Percentiles rank a stretch among this genome's conserved stretches.
These are phyloP conservation scores for Acrocephalus kingi DNA, from an alignment of 2,113 vertebrate species.

Conservation along the genomic window DNA sequence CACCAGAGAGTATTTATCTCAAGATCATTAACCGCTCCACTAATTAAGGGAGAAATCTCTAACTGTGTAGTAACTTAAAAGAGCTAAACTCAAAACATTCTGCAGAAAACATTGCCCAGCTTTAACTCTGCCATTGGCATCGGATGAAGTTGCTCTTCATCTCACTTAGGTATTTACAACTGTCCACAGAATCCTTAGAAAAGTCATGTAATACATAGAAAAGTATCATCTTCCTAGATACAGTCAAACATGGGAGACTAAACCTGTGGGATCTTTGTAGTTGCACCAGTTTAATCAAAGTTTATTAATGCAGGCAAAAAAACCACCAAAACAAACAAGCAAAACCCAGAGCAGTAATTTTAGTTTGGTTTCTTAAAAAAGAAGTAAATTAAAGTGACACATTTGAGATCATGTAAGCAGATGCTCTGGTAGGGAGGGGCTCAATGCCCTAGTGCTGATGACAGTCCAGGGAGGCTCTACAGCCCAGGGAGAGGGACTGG, in stretches of 20 bases:
- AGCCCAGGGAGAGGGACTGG: neutral
- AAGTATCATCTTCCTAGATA: neutral
- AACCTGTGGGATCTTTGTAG: neutral
- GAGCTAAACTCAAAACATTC: neutral
- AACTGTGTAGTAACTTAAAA: slow-evolving; percentile 20
- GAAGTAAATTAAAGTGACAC: neutral
- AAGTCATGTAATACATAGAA: neutral
- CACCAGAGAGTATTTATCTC: slow-evolving; percentile 7
- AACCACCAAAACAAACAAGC: neutral
- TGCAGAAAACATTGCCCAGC: neutral
- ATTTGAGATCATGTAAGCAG: neutral
- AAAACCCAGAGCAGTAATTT: neutral
- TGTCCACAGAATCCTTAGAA: neutral
- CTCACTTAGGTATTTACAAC: neutral
- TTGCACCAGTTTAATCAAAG: neutral
- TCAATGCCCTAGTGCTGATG: rapidly evolving
- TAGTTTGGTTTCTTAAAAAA: neutral
- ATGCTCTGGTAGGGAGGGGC: neutral
- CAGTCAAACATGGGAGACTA: neutral
- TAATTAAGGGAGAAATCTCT: slow-evolving; percentile 33
- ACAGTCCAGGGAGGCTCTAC: neutral
- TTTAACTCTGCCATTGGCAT: neutral
- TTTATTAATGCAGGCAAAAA: neutral
- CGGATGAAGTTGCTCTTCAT: neutral
- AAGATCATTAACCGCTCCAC: neutral